Base-by-base conservation (phyloP, 2,888 invertebrate genomes). In the Didymodactylos carnosus region DNA sequence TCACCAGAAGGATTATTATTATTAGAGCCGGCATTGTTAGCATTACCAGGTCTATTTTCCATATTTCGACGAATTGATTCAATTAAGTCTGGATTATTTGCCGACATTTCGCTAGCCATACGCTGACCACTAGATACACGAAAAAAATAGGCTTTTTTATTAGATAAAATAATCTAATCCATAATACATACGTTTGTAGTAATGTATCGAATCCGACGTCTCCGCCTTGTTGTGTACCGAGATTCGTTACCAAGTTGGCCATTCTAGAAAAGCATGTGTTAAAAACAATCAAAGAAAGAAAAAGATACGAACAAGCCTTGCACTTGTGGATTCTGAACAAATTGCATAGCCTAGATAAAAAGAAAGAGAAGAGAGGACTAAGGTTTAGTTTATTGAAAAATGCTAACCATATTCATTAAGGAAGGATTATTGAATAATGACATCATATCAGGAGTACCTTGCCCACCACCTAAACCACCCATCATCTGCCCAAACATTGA, bases 291-390 rank as follows among this genome's bases (percentile, higher is more conserved):
- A 14, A 13, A 29, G 1, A 53, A 29, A 14, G 14, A 23, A 7
- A 49, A 23, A 4, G 13, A 46, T 25, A n/a, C 2, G 79, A 79
- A 82, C 83, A 90, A 85, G 80, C 88, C 88, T 80, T 89, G 88
- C 87, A 91, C 89, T 77, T 87, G 87, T 5, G 90, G 90, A 83
- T 91, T 89, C n/a, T 87, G 85, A 75, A 91, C 85, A 88, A 91
- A 88, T 81, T 89, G 89, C 74, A 76, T 76, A 77, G 81, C 84
- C 62, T 62, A 35, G 7, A 3, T 35, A 62, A n/a, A 62, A 7
- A 19, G 29, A 29, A 29, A 3, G 7, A 29, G 6, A 7, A 19
- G 29, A 29, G 27, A 3, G 7, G 19, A 7, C 19, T 3, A 16
- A 29, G 5, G 1, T 5, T 27, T 3, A 6, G n/a, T 43, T n/a